These are phyloP conservation scores for Drosophila vallismaia DNA, from an alignment of 2,888 invertebrate species.

Conservation along the genomic window DNA sequence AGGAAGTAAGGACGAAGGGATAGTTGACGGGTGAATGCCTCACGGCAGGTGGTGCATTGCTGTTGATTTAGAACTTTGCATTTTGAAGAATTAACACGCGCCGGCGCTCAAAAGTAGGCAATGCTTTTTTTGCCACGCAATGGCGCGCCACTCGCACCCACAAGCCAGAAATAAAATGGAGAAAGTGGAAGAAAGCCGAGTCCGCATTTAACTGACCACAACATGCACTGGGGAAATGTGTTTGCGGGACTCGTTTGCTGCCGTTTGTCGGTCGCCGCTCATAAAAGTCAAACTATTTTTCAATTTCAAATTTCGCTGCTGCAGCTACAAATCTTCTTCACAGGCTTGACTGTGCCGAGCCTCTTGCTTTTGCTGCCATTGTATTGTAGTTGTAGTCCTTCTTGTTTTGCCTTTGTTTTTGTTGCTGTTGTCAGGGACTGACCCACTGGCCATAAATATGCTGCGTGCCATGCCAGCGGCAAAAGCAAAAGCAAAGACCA, in stretches of 20 bases:
- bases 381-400: constrained; percentile 15
- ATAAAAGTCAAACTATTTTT: constrained; percentile 80
- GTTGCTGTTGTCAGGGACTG: constrained; percentile 59
- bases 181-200: constrained; percentile 15
- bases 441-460: constrained; percentile 78
- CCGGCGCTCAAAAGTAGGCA: constrained; percentile 50
- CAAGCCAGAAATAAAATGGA: constrained; percentile 1
- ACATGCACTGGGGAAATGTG: constrained; percentile 35
- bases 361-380: constrained; percentile 4
- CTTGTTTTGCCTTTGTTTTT: constrained; percentile 19
- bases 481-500: constrained; percentile 17
- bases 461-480: constrained; percentile 67
- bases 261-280: constrained; percentile 64
- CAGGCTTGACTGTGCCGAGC: constrained; percentile 40
- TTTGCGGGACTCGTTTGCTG: constrained; percentile 42
- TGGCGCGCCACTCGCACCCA: constrained; percentile 38
- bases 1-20: background rate
- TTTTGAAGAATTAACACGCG: constrained; percentile 57
- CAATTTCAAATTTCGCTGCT: constrained; percentile 76
- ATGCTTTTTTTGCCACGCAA: constrained; percentile 17
- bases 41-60: constrained; percentile 36
- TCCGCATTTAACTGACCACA: constrained; percentile 36
- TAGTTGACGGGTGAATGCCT: constrained; percentile 9
- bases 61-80: constrained; percentile 56
- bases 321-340: constrained; percentile 75